These are phyloP conservation scores for Myiopsitta monachus DNA, from an alignment of 2,113 vertebrate genomes.

Conservation along the genomic window DNA sequence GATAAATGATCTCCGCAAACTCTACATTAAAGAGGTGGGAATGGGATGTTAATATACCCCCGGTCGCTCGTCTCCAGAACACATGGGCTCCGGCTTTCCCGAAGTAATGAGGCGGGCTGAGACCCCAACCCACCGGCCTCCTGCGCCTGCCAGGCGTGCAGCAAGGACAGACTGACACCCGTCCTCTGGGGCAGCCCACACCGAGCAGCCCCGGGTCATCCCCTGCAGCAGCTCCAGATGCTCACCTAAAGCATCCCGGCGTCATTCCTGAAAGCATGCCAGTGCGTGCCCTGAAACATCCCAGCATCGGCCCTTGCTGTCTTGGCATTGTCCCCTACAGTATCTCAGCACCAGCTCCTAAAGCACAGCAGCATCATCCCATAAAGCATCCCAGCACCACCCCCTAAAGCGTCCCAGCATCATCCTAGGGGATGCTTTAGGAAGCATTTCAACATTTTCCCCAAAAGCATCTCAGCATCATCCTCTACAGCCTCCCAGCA, in stretches of 20 bases:
- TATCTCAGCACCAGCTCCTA: too few species aligned
- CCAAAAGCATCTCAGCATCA: fast-evolving
- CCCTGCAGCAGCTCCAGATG: not conserved
- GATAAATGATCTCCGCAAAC: slow-evolving; percentile 72
- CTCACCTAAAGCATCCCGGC: not conserved
- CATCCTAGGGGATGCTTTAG: too few species aligned
- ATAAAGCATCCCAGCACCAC: not conserved
- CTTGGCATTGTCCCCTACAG: not conserved
- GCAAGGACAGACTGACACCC: not conserved
- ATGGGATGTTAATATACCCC: slow-evolving; percentile 72
- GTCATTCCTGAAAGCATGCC: not conserved
- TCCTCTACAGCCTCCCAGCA: not conserved
- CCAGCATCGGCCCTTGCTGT: not conserved
- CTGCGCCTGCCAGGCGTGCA: not conserved
- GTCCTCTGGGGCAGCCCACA: not conserved
- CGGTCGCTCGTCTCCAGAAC: slow-evolving; percentile 27
- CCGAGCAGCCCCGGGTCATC: not conserved
- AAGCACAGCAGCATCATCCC: too few species aligned
- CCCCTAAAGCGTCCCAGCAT: not conserved
- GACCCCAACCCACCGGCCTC: not conserved
- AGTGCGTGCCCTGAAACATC: not conserved
- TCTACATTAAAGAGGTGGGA: slow-evolving; percentile 74
- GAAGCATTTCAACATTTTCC: too few species aligned
- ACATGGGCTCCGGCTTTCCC: slow-evolving; percentile 43
- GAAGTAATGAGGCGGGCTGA: slow-evolving; percentile 26